Evolutionary conservation across 1,140 invertebrate species (phyloP), one percentile per base, ranked within the genome.

Genomic region (Whitmania pigra): DNA sequence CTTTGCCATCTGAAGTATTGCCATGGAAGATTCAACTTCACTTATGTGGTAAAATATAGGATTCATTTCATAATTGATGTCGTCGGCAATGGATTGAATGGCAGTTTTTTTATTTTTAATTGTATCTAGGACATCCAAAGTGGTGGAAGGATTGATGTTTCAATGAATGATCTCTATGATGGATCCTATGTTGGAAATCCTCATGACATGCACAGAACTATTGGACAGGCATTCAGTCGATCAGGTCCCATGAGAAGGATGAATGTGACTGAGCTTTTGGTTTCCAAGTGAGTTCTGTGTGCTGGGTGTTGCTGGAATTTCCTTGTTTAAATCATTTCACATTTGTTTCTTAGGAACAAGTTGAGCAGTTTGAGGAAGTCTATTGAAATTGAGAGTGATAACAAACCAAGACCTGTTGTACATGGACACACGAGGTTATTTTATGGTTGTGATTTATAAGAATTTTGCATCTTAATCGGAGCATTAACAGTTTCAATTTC

Each of bases 161-260:
- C 92, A 0, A 90, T 97, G 73, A 97, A 97, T 82, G 92, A 96
- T 78, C 84, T 88, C 55, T 97, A 94, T 80, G 93, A 97, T 83
- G 93, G 93, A 0, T 94, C 93, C 0, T 97, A 96, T 80, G 88
- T 89, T 22, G 93, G 94, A n/a, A 93, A 91, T 72, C 92, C 93
- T 0, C 91, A 94, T 78, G 92, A 94, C 83, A 83, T 95, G 66
- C 79, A 89, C 86, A 73, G 87, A 84, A 78, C 89, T 86, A 74
- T 88, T 80, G 78, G 85, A 79, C 77, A 82, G 76, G 85, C 87
- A 22, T 88, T 87, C 76, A 88, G 88, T 29, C 85, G 90, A 70
- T 88, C 88, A 73, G 92, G 91, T 7, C 93, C 93, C 25, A 88
- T 90, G 0, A 85, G 91, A 17, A 84, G 93, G 71, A 91, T 91